Conservation (phyloP, 2,888 invertebrate genomes). For the Mesochorus sp. region DNA sequence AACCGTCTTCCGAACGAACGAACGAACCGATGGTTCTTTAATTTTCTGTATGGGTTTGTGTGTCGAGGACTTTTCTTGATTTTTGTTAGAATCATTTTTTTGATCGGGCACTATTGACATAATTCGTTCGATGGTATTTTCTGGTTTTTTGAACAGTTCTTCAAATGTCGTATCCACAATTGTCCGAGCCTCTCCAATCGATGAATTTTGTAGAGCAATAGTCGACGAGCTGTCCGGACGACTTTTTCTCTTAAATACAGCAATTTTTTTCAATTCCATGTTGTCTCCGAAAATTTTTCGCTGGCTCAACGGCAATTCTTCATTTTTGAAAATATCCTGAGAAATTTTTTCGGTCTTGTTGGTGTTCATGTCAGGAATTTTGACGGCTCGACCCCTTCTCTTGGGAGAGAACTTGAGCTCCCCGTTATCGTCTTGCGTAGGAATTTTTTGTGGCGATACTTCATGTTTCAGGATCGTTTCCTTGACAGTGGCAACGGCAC, state of each 20-base stretch:
- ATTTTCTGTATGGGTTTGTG: background rate
- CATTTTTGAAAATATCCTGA: background rate
- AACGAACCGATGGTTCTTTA: background rate
- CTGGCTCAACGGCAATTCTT: background rate
- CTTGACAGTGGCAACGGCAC: background rate
- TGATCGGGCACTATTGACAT: background rate
- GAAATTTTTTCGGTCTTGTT: background rate
- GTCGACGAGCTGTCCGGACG: too few relatives aligned
- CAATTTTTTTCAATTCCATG: background rate
- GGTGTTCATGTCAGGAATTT: background rate
- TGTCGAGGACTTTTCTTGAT: background rate
- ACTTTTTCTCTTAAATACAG: too few relatives aligned
- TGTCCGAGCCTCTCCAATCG: too few relatives aligned
- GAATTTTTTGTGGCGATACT: background rate
- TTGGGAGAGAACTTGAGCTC: background rate
- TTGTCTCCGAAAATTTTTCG: background rate
- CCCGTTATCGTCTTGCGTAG: background rate
- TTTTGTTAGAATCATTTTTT: background rate
- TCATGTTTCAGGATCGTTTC: background rate
- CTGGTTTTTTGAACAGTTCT: too few relatives aligned
- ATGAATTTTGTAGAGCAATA: too few relatives aligned
- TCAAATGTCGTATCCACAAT: too few relatives aligned
- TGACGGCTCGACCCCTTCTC: background rate
- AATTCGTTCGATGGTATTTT: too few relatives aligned
- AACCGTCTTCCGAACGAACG: background rate